These are phyloP conservation scores for Flexamia atlantica DNA, from an alignment of 2,888 invertebrate species.

Conservation along the genomic window DNA sequence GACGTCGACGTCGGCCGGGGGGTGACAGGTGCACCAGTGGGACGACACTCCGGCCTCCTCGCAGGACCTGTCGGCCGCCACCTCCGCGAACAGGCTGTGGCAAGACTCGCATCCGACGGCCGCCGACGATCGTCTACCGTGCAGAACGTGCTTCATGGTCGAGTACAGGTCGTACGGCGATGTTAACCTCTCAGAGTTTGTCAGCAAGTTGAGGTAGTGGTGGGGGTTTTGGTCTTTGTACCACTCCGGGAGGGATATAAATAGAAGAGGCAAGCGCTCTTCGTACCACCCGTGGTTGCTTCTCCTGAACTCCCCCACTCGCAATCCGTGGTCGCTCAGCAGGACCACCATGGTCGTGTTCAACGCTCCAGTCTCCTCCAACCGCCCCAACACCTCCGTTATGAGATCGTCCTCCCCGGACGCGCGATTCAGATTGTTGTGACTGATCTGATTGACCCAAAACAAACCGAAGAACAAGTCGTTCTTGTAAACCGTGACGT, in stretches of 20 bases:
- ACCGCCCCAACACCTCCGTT: conserved; percentile 77
- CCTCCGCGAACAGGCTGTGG: conserved; percentile 79
- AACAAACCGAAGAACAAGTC: conserved; percentile 85
- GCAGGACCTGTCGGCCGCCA: conserved; percentile 81
- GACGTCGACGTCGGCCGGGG: not conserved
- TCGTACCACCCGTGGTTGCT: conserved; percentile 86
- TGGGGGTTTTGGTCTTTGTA: conserved; percentile 78
- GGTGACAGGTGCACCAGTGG: conserved; percentile 87
- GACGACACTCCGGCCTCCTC: conserved; percentile 81
- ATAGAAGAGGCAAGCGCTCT: conserved; percentile 85
- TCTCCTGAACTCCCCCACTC: conserved; percentile 83
- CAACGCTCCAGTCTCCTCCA: conserved; percentile 78
- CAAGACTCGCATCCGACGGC: conserved; percentile 78
- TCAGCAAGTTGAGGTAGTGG: conserved; percentile 77
- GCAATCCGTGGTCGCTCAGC: conserved; percentile 87
- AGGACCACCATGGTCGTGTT: conserved; percentile 84
- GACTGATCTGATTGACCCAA: conserved; percentile 88
- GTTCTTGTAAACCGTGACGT: conserved; percentile 80
- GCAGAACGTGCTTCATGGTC: conserved; percentile 82
- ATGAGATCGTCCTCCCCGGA: conserved; percentile 82
- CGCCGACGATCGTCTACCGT: conserved; percentile 70
- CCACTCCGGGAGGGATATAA: conserved; percentile 81
- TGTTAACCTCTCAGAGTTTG: conserved; percentile 82
- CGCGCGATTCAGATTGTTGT: conserved; percentile 82
- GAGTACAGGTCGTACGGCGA: conserved; percentile 87